Conservation (phyloP, 1,140 invertebrate genomes). For the Globodera ellingtonae region DNA sequence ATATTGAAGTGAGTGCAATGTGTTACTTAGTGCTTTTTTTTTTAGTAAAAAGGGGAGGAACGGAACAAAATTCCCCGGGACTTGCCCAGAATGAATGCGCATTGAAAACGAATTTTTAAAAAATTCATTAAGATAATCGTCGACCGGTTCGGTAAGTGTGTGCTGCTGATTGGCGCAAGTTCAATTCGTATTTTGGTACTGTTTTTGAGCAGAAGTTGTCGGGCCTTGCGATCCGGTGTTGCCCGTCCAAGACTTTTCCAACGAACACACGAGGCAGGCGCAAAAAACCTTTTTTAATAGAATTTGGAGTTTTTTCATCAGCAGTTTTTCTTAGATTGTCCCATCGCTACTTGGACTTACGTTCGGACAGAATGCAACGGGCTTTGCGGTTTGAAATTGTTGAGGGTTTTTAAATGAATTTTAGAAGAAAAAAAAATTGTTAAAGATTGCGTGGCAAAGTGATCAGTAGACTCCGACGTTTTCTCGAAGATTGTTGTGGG, state of each 20-base stretch:
- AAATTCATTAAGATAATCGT: conserved; percentile 13
- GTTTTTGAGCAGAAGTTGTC: not conserved
- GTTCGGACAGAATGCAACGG: conserved; percentile 44
- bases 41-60: too few species aligned
- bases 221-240: not conserved
- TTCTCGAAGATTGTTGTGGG: conserved; percentile 33
- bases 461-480: conserved; percentile 37
- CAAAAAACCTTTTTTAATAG: not conserved
- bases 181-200: not conserved
- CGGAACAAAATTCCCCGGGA: too few species aligned
- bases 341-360: conserved; percentile 51
- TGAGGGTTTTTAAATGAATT: conserved; percentile 18
- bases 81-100: too few species aligned
- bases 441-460: conserved; percentile 42
- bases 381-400: conserved; percentile 37
- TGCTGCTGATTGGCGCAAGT: not conserved
- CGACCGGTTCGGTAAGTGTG: conserved; percentile 11
- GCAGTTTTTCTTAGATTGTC: conserved; percentile 17
- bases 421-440: conserved; percentile 29
- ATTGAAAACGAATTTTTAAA: too few species aligned
- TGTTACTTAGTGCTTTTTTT: too few species aligned
- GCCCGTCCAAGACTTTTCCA: conserved; percentile 11
- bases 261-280: conserved; percentile 13
- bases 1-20: conserved; percentile 37
- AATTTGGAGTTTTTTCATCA: not conserved